These are phyloP conservation scores for Phalera bucephala DNA, from an alignment of 2,888 invertebrate genomes.

Conservation along the genomic window DNA sequence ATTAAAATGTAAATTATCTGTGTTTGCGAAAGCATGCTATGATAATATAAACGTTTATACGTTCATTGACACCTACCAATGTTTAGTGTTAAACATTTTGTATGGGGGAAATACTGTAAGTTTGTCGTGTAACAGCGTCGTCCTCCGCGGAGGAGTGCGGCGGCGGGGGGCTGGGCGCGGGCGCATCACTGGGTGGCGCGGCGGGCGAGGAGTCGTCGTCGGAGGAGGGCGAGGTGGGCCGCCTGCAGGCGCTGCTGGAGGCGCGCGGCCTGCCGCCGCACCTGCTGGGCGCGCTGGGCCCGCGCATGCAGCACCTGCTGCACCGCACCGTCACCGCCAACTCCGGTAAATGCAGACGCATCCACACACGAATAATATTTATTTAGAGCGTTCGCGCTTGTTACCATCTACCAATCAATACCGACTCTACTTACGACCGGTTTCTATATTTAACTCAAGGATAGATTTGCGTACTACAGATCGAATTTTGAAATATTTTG, in stretches of 20 bases:
- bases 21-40: no score
- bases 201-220: slow-evolving; percentile 75
- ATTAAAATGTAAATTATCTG: no score
- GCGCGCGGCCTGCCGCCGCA: slow-evolving; percentile 98
- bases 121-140: slow-evolving; percentile 43
- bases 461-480: no score
- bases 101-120: no score
- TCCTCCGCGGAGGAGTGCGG: slow-evolving; percentile 67
- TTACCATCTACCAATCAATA: no score
- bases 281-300: slow-evolving; percentile 96
- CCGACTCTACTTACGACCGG: no score
- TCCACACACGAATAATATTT: neutral
- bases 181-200: slow-evolving; percentile 43
- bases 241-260: slow-evolving; percentile 96
- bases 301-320: slow-evolving; percentile 97
- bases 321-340: slow-evolving; percentile 96
- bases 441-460: no score
- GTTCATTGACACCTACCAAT: no score
- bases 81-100: no score
- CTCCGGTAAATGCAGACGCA: slow-evolving; percentile 48
- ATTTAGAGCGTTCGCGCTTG: no score
- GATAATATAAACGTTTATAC: no score
- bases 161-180: slow-evolving; percentile 52
- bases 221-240: slow-evolving; percentile 97
- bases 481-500: no score